A percentile compares a stretch with the other conserved stretches of the same genome.
Evolutionary conservation across 1,140 invertebrate species (phyloP).

Genomic region (Amyelois transitella): DNA sequence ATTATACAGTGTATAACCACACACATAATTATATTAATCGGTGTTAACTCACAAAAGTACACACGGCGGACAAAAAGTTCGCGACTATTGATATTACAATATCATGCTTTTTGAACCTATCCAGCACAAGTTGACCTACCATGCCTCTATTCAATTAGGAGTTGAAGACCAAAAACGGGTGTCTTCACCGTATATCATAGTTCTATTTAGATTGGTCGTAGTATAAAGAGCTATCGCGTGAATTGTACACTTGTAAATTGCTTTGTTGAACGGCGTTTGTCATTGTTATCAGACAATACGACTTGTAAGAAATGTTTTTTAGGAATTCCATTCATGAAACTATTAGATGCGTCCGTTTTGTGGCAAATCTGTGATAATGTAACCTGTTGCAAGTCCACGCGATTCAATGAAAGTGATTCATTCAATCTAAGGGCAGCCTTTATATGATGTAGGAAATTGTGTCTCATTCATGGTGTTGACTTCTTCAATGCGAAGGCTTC

Average conservation of each 20-base stretch:
- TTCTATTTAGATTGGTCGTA: conserved; percentile 51
- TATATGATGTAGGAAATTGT: neutral
- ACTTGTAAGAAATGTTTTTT: conserved; percentile 72
- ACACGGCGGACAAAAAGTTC: conserved; percentile 58
- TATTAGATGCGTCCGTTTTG: conserved; percentile 59
- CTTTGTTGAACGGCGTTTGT: conserved; percentile 66
- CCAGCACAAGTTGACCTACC: conserved; percentile 43
- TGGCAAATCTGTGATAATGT: conserved; percentile 52
- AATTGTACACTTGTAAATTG: conserved; percentile 71
- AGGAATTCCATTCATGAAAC: conserved; percentile 68
- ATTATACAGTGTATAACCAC: conserved; percentile 19
- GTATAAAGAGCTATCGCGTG: conserved; percentile 69
- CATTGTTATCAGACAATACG: conserved; percentile 69
- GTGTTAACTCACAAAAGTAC: conserved; percentile 49
- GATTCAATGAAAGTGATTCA: conserved; percentile 40
- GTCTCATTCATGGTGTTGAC: neutral
- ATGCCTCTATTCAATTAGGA: conserved; percentile 12
- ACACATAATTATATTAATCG: conserved; percentile 64
- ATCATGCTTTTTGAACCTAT: conserved; percentile 64
- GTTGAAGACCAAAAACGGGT: conserved; percentile 23
- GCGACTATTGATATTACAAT: conserved; percentile 70
- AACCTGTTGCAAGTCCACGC: conserved; percentile 54
- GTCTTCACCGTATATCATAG: conserved; percentile 35
- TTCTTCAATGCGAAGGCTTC: neutral
- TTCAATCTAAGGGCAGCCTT: conserved; percentile 12